Base-by-base conservation (phyloP, 2,888 invertebrate species). In the Tipula unca region DNA sequence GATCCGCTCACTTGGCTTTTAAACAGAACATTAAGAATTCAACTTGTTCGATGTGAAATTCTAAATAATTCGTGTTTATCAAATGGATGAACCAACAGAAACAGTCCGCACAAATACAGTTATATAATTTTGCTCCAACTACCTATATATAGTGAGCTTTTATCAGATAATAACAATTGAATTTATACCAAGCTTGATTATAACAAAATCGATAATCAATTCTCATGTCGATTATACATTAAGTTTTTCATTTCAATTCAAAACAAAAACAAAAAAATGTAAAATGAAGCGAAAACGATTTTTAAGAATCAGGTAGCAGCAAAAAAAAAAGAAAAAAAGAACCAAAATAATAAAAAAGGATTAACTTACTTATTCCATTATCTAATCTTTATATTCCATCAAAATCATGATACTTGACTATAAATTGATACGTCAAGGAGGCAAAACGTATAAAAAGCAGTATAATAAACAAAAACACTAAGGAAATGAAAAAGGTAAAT, bases 381-480 rank as follows among this genome's bases (percentile, higher is more conserved):
- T 25, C 69, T 69, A 25, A 69, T 69, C 69, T 69, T 69, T 25
- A 69, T 69, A 25, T 69, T 69, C 69, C 69, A 69, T 69, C 69
- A 69, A 69, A 69, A 69, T 69, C 69, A 69, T 69, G 69, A 69
- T 69, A 69, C 69, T 69, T 69, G 69, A 69, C 69, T 69, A 69
- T 69, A 69, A 69, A 69, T 69, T 69, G 69, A 69, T 69, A 69
- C 25, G 69, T 69, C 69, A 69, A 69, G 69, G 69, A 69, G 69
- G 69, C 69, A 25, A 69, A 69, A 25, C 69, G 48, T 48, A 48
- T 3, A 69, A 25, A 69, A 25, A 69, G 17, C 20, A 69, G 8
- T 13, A 69, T 10, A 69, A 20, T 54, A 69, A 20, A 69, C 69
- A 69, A 69, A 69, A 69, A 69, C 69, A 69, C 69, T 69, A 69